Base-by-base conservation (phyloP, 2,113 vertebrate species). In the Tretioscincus oriximinensis region DNA sequence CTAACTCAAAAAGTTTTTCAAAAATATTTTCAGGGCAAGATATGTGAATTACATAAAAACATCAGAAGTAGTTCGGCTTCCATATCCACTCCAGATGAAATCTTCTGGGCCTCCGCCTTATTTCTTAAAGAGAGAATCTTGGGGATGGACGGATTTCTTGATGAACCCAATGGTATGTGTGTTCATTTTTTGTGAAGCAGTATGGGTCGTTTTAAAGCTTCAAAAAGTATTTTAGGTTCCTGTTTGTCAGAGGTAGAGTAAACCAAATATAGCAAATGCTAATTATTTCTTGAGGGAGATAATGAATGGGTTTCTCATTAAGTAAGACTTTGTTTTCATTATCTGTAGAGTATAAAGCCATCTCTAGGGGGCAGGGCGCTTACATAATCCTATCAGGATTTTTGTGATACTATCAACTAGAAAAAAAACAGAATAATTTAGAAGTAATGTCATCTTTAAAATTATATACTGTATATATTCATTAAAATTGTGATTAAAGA, bases 101-200 rank as follows among this genome's bases (percentile, higher is more conserved):
- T 96, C 98, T 54, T 93, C 88, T 63, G 98, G 98, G 10, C 95
- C 96, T 77, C 97, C 97, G 86, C 96, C 94, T 18, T 99, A 99
- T 87, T 99, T 99, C 70, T 97, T 98, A 94, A 99, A 99, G 93
- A 95, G 98, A 86, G 98, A 99, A 88, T 98, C 98, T 14, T 99
- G 98, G 98, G 98, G 98, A 29, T 99, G 98, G 98, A 98, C 97
- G 65, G 98, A 99, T 91, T 99, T 99, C 89, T 96, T 99, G 29
- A 99, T 99, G 98, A 99, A 99, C 83, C 98, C 98, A 65, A 99
- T 99, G 98, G 98, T 99, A 96, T 3, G 93, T 93, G 86, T 74
- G 74, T 73, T 60, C 3, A n/a, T 14, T 7, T 12, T 4, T 31
- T 28, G 81, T 20, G 16, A 63, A 77, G 31, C 69, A 61, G 16